Conservation (phyloP, 2,797 vertebrate species). For the Calcarius lapponicus region DNA sequence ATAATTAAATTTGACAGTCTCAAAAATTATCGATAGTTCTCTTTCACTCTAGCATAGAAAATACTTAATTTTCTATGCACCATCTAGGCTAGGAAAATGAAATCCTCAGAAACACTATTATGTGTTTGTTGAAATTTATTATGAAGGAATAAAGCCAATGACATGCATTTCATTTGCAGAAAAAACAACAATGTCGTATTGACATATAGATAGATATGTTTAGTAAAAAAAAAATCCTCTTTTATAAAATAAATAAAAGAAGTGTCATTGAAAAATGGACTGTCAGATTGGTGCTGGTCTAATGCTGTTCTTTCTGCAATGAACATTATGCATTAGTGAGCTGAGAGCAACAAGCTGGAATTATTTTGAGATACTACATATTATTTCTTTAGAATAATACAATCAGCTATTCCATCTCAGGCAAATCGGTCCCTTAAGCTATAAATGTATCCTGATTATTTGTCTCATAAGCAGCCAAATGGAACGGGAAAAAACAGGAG, state of each 20-base stretch:
- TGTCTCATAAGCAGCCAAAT: constrained; percentile 59
- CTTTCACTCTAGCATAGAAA: background rate
- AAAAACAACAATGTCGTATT: background rate
- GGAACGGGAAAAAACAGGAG: constrained; percentile 27
- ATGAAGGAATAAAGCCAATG: background rate
- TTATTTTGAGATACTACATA: constrained; percentile 50
- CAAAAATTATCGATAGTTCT: background rate
- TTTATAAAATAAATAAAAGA: constrained; percentile 37
- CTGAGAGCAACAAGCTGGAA: constrained; percentile 37
- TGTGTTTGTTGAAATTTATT: background rate
- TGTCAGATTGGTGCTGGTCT: constrained; percentile 32
- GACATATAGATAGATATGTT: constrained; percentile 13
- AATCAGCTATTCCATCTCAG: constrained; percentile 49
- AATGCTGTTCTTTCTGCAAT: constrained; percentile 13
- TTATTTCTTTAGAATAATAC: constrained; percentile 65
- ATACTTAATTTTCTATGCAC: background rate
- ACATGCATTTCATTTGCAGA: constrained; percentile 10
- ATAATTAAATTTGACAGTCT: background rate
- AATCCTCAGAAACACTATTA: background rate
- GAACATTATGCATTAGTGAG: constrained; percentile 41
- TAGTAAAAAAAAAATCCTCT: constrained; percentile 1
- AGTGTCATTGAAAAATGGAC: constrained; percentile 50
- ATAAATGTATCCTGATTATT: constrained; percentile 60
- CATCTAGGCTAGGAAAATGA: background rate
- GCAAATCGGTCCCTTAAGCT: constrained; percentile 61